Conservation (phyloP, 2,888 invertebrate genomes). For the Dynastes hyllus region DNA sequence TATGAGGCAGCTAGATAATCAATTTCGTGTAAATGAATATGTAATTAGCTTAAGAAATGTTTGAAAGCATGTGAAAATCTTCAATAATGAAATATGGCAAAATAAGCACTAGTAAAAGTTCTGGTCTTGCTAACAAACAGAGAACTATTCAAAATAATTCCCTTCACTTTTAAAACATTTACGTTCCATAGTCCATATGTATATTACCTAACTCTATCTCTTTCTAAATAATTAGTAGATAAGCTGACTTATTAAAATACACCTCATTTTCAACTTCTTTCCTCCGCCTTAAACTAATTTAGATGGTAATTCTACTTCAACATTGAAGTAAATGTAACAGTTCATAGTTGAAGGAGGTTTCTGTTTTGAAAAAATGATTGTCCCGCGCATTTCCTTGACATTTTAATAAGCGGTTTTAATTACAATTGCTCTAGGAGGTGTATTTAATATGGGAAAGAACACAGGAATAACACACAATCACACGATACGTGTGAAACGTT, state of each 20-base stretch:
- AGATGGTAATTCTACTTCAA: conserved; percentile 36
- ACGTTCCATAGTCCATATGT: neutral
- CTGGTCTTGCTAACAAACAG: no score
- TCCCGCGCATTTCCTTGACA: conserved; percentile 21
- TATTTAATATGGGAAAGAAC: neutral
- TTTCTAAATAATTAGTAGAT: conserved; percentile 6
- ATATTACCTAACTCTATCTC: neutral
- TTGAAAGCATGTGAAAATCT: no score
- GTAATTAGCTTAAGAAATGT: no score
- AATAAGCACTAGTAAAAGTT: no score
- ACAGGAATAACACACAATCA: conserved; percentile 29
- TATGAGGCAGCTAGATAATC: no score
- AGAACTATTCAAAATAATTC: no score
- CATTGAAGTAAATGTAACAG: neutral
- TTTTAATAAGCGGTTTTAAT: conserved; percentile 39
- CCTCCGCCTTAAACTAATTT: conserved; percentile 27
- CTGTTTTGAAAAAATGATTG: conserved; percentile 28
- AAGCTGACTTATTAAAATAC: conserved; percentile 3
- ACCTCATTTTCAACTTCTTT: neutral
- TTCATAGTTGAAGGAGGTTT: conserved; percentile 3
- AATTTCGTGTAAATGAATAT: no score
- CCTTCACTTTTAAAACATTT: no score
- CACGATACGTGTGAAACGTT: conserved; percentile 24
- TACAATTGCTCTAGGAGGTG: neutral
- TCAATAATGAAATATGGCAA: no score